A percentile compares a stretch with the other conserved stretches of the same genome.
Conservation (phyloP, 2,888 invertebrate species). For the Caenorhabditis wallacei region DNA sequence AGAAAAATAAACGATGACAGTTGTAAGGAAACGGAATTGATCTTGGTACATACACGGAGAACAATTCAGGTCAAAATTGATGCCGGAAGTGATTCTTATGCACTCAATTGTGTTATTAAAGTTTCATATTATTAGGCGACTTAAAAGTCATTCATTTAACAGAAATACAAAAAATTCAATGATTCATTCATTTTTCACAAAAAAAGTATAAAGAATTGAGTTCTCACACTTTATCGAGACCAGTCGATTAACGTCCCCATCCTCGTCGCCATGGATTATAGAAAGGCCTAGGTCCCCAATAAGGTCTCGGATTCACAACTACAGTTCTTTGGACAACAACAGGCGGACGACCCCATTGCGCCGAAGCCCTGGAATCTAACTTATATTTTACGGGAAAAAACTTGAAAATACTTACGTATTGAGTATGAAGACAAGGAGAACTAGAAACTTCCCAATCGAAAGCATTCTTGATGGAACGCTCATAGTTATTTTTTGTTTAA, state of each 20-base stretch:
- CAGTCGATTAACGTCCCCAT: slow-evolving; percentile 7
- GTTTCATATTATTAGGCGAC: too few relatives aligned
- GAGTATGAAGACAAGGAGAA: neutral
- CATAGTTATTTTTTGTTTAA: neutral
- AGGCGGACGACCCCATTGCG: slow-evolving; percentile 45
- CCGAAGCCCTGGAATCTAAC: slow-evolving; percentile 5
- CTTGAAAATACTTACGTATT: slow-evolving; percentile 3
- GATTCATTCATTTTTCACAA: neutral
- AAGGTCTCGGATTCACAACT: slow-evolving; percentile 10
- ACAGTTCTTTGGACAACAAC: slow-evolving; percentile 42
- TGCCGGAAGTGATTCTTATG: slow-evolving; percentile 21
- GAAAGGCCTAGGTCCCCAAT: slow-evolving; percentile 7
- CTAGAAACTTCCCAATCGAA: neutral
- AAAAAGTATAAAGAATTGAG: too few relatives aligned
- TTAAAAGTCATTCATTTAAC: too few relatives aligned
- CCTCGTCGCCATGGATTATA: neutral
- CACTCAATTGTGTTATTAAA: neutral
- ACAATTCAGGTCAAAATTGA: slow-evolving; percentile 12
- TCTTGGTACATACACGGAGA: slow-evolving; percentile 5
- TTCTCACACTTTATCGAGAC: too few relatives aligned
- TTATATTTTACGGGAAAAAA: neutral
- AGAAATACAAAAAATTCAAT: neutral
- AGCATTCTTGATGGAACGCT: too few relatives aligned
- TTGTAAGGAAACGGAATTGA: slow-evolving; percentile 26
- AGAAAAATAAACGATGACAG: slow-evolving; percentile 9